Evolutionary conservation across 2,888 invertebrate species (phyloP), one percentile per base, ranked within the genome.

Genomic region (Hyposoter dolosus): DNA sequence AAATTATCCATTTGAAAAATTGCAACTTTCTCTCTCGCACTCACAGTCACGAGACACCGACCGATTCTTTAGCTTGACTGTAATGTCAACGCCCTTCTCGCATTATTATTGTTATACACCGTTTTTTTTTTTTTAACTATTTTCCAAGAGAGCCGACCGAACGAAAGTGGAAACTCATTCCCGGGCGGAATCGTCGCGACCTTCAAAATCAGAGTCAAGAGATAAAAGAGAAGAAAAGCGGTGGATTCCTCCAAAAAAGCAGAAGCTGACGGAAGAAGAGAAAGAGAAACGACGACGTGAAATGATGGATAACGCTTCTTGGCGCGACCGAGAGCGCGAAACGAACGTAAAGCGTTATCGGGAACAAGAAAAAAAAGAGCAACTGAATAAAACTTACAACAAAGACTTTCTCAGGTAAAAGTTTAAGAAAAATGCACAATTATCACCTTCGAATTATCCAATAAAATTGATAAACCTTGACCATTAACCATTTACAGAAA

Each of bases 251-350:
- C 88, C 82, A 80, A 93, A 92, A 80, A 90, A 89, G 87, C 91
- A 93, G 84, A 94, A 93, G 88, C 92, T 96, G 6, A 95, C 95
- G 17, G 96, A 96, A 79, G 95, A 95, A 86, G 97, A 98, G 91
- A 96, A 96, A 89, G 97, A 98, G 92, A 95, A 95, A 83, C 95
- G 96, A 63, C 95, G 97, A 66, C 95, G 95, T 72, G 98, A 97
- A 94, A 99, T 99, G 99, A 96, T 97, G 95, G 95, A 96, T 12
- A 97, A 98, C 92, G 98, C 98, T 0, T 94, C 94, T 0, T 95
- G 96, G 95, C 95, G 97, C 0, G 97, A 97, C 91, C 95, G 95
- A 56, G 96, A 97, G 93, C 95, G 97, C 53, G 96, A 95, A 12
- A 94, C 94, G 65, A 96, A 96, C 85, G 96, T 97, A 4, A 96